phyloP scores from a whole-genome alignment of 2,888 invertebrate genomes.

The Tryphoninae sp. region DNA sequence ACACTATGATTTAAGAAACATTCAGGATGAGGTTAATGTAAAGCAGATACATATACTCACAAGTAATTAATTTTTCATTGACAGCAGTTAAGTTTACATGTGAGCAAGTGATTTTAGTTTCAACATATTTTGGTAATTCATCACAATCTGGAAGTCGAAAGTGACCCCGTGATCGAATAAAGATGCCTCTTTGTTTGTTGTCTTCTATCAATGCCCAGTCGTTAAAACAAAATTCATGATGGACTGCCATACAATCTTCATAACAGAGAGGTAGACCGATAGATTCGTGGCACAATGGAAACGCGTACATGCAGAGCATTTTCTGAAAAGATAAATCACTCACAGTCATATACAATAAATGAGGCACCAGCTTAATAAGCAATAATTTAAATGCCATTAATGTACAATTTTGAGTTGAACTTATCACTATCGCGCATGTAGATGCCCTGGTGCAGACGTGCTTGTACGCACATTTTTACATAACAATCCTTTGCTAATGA shows the following conservation, averaged over 20 bases:
- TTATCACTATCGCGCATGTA: too few species aligned
- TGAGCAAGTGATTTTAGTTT: slow-evolving; percentile 88
- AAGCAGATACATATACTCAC: slow-evolving; percentile 81
- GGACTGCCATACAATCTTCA: slow-evolving; percentile 96
- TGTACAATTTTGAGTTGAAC: too few species aligned
- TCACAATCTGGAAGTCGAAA: slow-evolving; percentile 95
- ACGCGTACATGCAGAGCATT: slow-evolving; percentile 95
- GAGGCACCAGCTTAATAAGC: not conserved
- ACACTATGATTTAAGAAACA: too few species aligned
- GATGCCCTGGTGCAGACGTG: too few species aligned
- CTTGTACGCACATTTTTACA: too few species aligned
- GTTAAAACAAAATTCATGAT: slow-evolving; percentile 94
- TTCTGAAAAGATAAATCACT: slow-evolving; percentile 82
- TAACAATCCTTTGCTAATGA: too few species aligned
- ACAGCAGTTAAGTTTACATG: slow-evolving; percentile 93
- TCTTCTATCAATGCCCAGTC: slow-evolving; percentile 96
- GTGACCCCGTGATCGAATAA: slow-evolving; percentile 91
- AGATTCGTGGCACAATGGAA: slow-evolving; percentile 91
- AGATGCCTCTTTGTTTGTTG: slow-evolving; percentile 90
- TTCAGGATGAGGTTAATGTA: too few species aligned
- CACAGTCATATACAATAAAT: not conserved
- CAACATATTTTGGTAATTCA: slow-evolving; percentile 87
- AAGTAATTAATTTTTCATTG: slow-evolving; percentile 90
- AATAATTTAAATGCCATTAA: too few species aligned
- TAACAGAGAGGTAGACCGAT: slow-evolving; percentile 91